Conservation (phyloP, 2,888 invertebrate genomes). For the Ectropis crepuscularia region DNA sequence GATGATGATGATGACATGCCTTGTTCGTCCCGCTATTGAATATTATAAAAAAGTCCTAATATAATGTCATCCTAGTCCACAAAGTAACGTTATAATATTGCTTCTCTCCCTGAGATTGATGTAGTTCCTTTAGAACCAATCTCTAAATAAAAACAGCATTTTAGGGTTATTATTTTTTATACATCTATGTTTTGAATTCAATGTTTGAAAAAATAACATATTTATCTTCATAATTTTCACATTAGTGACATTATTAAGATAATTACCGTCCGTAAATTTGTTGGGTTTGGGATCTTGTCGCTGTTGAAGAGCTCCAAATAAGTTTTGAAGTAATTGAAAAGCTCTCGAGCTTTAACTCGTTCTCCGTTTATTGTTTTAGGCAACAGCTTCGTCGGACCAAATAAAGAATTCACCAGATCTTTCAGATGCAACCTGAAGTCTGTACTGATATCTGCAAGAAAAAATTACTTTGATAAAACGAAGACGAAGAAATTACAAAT, state of each 20-base stretch:
- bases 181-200: no score
- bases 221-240: neutral
- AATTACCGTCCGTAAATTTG: conserved; percentile 29
- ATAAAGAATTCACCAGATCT: conserved; percentile 28
- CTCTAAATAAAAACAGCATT: no score
- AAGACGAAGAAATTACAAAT: neutral
- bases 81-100: no score
- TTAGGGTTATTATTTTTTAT: no score
- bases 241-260: neutral
- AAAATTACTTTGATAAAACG: neutral
- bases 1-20: no score
- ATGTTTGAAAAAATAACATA: neutral
- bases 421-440: conserved; percentile 23
- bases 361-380: conserved; percentile 30
- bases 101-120: no score
- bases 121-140: no score
- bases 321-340: conserved; percentile 27
- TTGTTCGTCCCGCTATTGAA: no score
- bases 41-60: no score
- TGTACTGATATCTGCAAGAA: conserved; percentile 27
- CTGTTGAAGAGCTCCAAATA: conserved; percentile 32
- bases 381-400: conserved; percentile 27
- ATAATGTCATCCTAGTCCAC: no score
- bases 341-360: conserved; percentile 24
- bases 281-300: conserved; percentile 21